Percentiles rank a stretch among this genome's conserved stretches.
Evolutionary conservation across 2,797 vertebrate genomes (phyloP).

Genomic region (Odontamblyopus rebecca): DNA sequence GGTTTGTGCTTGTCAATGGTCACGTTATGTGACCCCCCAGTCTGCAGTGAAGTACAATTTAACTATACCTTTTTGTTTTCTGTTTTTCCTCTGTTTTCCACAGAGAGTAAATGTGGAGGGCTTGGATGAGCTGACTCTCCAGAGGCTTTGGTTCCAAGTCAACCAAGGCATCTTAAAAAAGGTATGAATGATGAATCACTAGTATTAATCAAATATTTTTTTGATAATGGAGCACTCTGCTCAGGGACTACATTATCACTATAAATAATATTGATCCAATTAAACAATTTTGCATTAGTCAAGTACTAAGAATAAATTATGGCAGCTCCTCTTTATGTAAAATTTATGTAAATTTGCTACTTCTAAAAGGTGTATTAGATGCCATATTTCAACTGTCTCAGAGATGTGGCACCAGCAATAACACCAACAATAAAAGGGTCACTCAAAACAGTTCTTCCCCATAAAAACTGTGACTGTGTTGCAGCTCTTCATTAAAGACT

Average conservation of each 20-base stretch:
- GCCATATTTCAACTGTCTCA: too few relatives aligned
- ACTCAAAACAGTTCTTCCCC: neutral
- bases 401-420: too few relatives aligned
- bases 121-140: conserved; percentile 59
- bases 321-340: too few relatives aligned
- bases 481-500: neutral
- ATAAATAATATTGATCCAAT: too few relatives aligned
- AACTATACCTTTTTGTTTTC: neutral
- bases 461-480: neutral
- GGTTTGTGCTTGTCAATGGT: neutral
- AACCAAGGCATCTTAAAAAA: conserved; percentile 75
- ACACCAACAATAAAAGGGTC: too few relatives aligned
- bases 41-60: neutral
- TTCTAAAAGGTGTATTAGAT: too few relatives aligned
- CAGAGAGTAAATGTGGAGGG: conserved; percentile 56
- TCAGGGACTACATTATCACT: too few relatives aligned
- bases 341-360: too few relatives aligned
- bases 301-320: too few relatives aligned
- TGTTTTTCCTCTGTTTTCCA: conserved; percentile 7
- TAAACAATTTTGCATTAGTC: too few relatives aligned
- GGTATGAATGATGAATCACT: conserved; percentile 45
- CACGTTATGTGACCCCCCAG: neutral
- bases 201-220: neutral
- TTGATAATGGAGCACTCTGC: too few relatives aligned
- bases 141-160: conserved; percentile 75